Conservation (phyloP, 2,797 vertebrate species). For the Nothura maculosa region DNA sequence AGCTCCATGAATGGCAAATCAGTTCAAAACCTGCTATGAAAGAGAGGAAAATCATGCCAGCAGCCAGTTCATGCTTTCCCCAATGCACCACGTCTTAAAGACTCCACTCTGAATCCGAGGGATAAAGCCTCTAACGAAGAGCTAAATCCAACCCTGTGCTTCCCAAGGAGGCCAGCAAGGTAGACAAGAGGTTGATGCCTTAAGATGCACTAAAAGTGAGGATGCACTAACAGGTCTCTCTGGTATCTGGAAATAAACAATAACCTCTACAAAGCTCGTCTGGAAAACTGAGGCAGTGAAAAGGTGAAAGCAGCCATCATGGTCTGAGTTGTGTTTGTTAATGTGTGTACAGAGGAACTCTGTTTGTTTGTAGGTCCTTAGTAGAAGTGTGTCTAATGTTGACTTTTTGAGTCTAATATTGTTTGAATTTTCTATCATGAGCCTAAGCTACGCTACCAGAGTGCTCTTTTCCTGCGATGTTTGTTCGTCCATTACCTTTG, state of each 20-base stretch:
- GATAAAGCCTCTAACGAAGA: fast-evolving
- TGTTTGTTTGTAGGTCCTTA: conserved; percentile 96
- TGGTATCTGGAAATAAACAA: conserved; percentile 40
- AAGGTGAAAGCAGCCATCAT: conserved; percentile 85
- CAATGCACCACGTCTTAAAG: background rate
- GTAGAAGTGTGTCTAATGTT: conserved; percentile 92
- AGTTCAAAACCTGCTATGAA: background rate
- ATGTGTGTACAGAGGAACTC: conserved; percentile 94
- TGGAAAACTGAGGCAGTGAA: conserved; percentile 51
- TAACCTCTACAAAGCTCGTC: background rate
- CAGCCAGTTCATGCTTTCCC: fast-evolving
- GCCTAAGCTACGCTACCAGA: conserved; percentile 85
- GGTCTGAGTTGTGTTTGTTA: conserved; percentile 85
- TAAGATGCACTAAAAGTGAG: background rate
- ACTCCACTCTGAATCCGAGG: background rate
- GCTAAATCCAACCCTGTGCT: background rate
- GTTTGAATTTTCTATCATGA: conserved; percentile 96
- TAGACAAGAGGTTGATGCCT: background rate
- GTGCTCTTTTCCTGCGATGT: conserved; percentile 84
- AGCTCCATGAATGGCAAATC: background rate
- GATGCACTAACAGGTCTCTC: background rate
- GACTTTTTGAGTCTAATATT: conserved; percentile 96
- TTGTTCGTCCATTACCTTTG: conserved; percentile 87
- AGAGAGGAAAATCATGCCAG: background rate
- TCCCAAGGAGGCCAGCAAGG: background rate